Base-by-base conservation (phyloP, 2,797 vertebrate genomes). In the Scarus forsteni region DNA sequence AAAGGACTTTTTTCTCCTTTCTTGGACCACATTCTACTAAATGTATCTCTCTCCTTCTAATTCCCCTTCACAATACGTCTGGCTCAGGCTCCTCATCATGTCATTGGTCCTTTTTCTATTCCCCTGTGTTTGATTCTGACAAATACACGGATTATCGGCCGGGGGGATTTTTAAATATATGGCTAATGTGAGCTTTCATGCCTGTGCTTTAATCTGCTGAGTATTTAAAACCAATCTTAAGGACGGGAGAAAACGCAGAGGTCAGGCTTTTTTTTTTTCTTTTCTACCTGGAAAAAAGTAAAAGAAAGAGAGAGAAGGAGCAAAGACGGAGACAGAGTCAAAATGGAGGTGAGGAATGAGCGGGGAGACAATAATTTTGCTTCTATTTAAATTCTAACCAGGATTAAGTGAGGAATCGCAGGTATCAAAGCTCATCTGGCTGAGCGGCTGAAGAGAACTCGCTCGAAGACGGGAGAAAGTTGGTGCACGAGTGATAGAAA, bases 141-240 rank as follows among this genome's bases (percentile, higher is more conserved):
- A 94, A 95, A 95, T 94, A 93, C 89, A 87, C 60, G 92, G 94
- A 95, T 95, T 95, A 95, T 94, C 92, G 86, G 89, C 91, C 90
- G 88, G 93, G 89, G 88, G 90, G 85, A 91, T 92, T 92, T 60
- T 92, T 90, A 92, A 94, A 94, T 95, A 92, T 94, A 93, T 90
- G 90, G 91, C 92, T 94, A 94, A 94, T 94, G 92, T 93, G 93
- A 92, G 92, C 94, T 95, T 95, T 94, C 93, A 93, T 91, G 92
- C 91, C 88, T 90, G 89, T 85, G 86, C 91, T 93, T 94, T 95
- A 95, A 95, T 95, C 94, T 94, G 89, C 92, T 84, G 92, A 94
- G 93, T 94, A 94, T 94, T 95, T 94, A 93, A 94, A 93, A 93
- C 84, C 87, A 91, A 93, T 92, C 92, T 94, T 92, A 91, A 95